Base-by-base conservation (phyloP, 2,888 invertebrate genomes). In the Ceraclea dissimilis region DNA sequence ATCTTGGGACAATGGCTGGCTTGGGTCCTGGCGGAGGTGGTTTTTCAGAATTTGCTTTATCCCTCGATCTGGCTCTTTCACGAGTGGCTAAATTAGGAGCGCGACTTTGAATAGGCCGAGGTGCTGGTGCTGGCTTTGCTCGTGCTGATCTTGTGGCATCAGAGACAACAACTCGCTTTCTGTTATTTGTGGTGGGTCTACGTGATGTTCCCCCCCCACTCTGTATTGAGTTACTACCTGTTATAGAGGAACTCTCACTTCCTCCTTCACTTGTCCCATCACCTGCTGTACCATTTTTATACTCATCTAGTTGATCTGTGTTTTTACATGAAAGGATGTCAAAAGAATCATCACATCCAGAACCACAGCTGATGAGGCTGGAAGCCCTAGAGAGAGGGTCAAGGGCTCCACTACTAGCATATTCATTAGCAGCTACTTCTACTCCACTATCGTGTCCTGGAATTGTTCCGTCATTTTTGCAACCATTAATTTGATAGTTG, bases 391-490 rank as follows among this genome's bases (percentile, higher is more conserved):
- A 88, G 2, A 83, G 77, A 48, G 83, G 84, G 50, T 84, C 81
- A 44, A 73, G 68, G 10, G 83, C 79, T 2, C 79, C 80, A 64
- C 85, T 86, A 66, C 85, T 85, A 43, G 83, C 80, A 55, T 85
- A 86, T 18, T 85, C 84, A 1, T 84, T 83, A 54, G 75, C 74
- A 50, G 78, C 78, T 49, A 88, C 85, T 66, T 90, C 90, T 16
- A 90, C 86, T 4, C 90, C 90, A 66, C 90, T 90, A 67, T 90
- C 90, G 68, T 88, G 89, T 57, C 90, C 89, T 60, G 88, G 86
- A 60, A 80, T 74, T 20, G 20, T 34, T 4, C 26, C 43, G 1
- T 54, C 54, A 17, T 16, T 31, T 22, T 18, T 11, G 43, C n/a
- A 26, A n/a, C 20, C 13, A 22, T 52, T 52, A 8, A 44, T 16